These are phyloP conservation scores for Drosophila suzukii DNA, from an alignment of 1,140 invertebrate species.

Conservation along the genomic window DNA sequence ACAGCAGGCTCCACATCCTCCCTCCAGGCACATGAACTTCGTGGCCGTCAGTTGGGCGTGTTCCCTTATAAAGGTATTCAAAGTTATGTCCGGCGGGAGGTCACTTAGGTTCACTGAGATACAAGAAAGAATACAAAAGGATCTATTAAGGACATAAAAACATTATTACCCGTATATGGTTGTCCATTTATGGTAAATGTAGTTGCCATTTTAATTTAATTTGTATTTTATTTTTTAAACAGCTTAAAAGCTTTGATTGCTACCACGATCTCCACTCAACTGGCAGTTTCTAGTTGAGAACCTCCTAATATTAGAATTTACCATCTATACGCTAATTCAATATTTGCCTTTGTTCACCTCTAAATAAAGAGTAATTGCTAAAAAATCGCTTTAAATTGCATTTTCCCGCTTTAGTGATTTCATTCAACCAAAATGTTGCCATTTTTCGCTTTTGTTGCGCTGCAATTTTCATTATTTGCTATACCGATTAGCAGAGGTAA, in stretches of 20 bases:
- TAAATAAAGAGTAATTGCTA: conserved; percentile 17
- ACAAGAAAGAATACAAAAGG: background rate
- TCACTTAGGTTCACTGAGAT: conserved; percentile 62
- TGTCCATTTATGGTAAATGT: conserved; percentile 85
- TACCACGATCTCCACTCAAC: background rate
- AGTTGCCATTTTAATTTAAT: conserved; percentile 52
- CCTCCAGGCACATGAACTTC: conserved; percentile 93
- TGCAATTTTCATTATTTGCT: conserved; percentile 33
- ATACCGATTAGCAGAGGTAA: conserved; percentile 29
- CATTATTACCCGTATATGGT: conserved; percentile 74
- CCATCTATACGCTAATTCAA: background rate
- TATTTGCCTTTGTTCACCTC: conserved; percentile 19
- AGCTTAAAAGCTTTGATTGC: too few relatives aligned
- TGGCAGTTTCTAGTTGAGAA: conserved; percentile 2
- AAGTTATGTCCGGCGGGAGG: conserved; percentile 85
- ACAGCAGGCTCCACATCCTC: conserved; percentile 92
- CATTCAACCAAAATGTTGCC: conserved; percentile 16
- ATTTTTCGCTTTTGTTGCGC: conserved; percentile 13
- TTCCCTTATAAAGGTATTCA: conserved; percentile 89
- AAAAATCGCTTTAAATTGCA: conserved; percentile 23
- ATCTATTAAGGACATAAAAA: background rate
- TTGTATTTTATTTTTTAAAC: background rate
- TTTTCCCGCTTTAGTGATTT: conserved; percentile 14
- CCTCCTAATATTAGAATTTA: conserved; percentile 12
- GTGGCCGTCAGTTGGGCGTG: conserved; percentile 90